Evolutionary conservation across 2,113 vertebrate species (phyloP).

Genomic region (pig (Sus scrofa)): T2T-Sscrofa CM000814.6:55057501-55058000

Average conservation of each 20-base stretch:
- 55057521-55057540: too few species aligned
- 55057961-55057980: neutral
- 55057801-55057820: neutral
- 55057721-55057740: neutral
- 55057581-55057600: neutral
- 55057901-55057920: neutral
- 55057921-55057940: neutral
- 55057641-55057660: neutral
- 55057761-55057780: neutral
- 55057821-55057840: neutral
- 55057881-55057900: neutral
- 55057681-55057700: neutral
- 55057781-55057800: conserved; percentile 17
- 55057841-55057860: neutral
- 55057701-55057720: neutral
- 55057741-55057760: neutral
- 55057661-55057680: neutral
- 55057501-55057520: neutral
- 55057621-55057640: neutral
- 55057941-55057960: neutral
- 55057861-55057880: neutral
- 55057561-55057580: accelerated
- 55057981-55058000: neutral
- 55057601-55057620: neutral
- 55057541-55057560: neutral